Base-by-base conservation (phyloP, 2,797 vertebrate genomes). In the Bucorvus abyssinicus region DNA sequence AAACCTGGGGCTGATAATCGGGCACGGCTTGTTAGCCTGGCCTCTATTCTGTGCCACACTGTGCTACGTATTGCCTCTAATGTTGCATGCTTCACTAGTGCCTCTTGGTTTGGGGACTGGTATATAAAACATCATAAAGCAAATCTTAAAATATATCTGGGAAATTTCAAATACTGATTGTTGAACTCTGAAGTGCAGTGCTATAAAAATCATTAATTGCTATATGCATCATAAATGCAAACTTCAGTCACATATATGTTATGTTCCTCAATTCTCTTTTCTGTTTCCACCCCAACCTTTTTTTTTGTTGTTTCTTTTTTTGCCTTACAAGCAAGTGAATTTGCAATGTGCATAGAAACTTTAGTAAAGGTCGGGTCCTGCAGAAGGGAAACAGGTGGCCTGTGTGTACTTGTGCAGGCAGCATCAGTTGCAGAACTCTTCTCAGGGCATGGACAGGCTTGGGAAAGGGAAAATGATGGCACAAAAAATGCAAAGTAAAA, bases 41-140 rank as follows among this genome's bases (percentile, higher is more conserved):
- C 20, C 36, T 55, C 40, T 36, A 10, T 32, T 69, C 18, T 30
- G 44, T 44, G 45, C 65, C 20, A 5, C 4, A 4, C 30, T 3
- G 1, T 27, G 47, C 68, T 34, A 10, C 1, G 1, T 30, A 9
- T 40, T 6, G 13, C 27, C 34, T 49, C 27, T 38, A 2, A 2
- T 7, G 5, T 8, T 26, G 42, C 6, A 26, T 10, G 1, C 21
- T 49, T 78, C 7, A 6, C n/a, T 36, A 32, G n/a, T 23, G n/a
- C 67, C n/a, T 61, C 14, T 14, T 15, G 32, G 30, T 13, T 49
- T 30, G 34, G 44, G 21, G 30, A 32, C 64, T 59, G 19, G 26
- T 38, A 7, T n/a, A 14, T 53, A 49, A 71, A 65, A 38, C 42
- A 21, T 11, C 9, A 40, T 26, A 42, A 69, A 34, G 27, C 23